phyloP scores from a whole-genome alignment of 2,888 invertebrate genomes.

The Odontocerum albicorne region DNA sequence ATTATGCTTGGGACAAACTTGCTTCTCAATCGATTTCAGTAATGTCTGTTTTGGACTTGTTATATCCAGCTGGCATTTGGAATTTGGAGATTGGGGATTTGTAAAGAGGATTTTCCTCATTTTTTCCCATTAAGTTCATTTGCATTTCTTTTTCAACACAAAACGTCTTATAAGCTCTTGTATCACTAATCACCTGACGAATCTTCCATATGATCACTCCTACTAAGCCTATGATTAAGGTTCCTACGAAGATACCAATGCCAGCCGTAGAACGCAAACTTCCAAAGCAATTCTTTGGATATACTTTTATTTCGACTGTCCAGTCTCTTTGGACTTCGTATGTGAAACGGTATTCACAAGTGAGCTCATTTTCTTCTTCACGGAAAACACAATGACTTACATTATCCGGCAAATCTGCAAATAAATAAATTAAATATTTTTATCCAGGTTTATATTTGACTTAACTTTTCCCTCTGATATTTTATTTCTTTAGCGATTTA shows the following conservation, averaged over 20 bases:
- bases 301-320: slow-evolving; percentile 23
- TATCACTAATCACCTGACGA: slow-evolving; percentile 53
- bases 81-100: slow-evolving; percentile 61
- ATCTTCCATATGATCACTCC: slow-evolving; percentile 51
- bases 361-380: neutral
- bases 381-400: slow-evolving; percentile 11
- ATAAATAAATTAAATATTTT: neutral
- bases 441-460: no score
- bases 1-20: neutral
- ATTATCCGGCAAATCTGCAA: slow-evolving; percentile 18
- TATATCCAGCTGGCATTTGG: slow-evolving; percentile 50
- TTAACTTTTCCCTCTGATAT: no score
- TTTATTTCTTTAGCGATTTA: no score
- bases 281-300: slow-evolving; percentile 13
- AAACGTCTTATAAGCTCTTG: slow-evolving; percentile 58
- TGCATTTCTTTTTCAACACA: slow-evolving; percentile 50
- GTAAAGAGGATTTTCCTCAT: slow-evolving; percentile 61
- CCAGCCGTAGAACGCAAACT: neutral
- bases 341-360: slow-evolving; percentile 25
- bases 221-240: slow-evolving; percentile 47
- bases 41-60: slow-evolving; percentile 8
- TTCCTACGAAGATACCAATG: neutral
- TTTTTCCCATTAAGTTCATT: slow-evolving; percentile 45
- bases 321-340: slow-evolving; percentile 28
- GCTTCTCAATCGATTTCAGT: neutral